A percentile compares a stretch with the other conserved stretches of the same genome.
These are phyloP conservation scores for Molanna angustata DNA, from an alignment of 2,888 invertebrate genomes.

Conservation along the genomic window DNA sequence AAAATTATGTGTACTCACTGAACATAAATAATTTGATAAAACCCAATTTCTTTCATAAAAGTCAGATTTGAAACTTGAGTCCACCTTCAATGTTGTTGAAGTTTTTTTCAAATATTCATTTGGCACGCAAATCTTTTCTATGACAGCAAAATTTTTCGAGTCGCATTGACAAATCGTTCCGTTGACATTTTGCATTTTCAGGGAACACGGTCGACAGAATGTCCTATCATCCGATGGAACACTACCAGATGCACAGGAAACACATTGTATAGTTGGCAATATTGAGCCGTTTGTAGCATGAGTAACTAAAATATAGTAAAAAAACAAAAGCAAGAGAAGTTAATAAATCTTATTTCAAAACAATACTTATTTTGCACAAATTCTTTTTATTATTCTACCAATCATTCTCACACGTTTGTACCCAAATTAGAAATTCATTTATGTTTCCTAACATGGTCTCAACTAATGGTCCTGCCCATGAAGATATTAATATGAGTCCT, in stretches of 20 bases:
- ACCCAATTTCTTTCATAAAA: constrained; percentile 39
- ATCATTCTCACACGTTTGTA: no score
- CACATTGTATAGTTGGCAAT: constrained; percentile 40
- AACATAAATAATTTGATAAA: constrained; percentile 44
- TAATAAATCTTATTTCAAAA: no score
- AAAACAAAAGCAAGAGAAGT: no score
- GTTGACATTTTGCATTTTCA: constrained; percentile 25
- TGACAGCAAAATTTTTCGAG: constrained; percentile 35
- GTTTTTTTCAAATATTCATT: constrained; percentile 41
- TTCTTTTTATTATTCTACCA: no score
- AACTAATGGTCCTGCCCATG: no score
- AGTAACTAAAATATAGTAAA: constrained; percentile 42
- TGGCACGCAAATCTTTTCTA: constrained; percentile 39
- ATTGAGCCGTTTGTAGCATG: constrained; percentile 41
- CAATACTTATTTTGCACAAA: constrained; percentile 8
- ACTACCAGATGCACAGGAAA: constrained; percentile 43
- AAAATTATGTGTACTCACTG: constrained; percentile 43
- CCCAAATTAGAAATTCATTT: no score
- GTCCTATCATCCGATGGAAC: constrained; percentile 41
- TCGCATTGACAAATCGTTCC: constrained; percentile 38
- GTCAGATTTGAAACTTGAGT: constrained; percentile 28
- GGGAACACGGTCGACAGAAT: constrained; percentile 43
- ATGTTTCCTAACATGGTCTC: no score
- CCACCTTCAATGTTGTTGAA: constrained; percentile 36
- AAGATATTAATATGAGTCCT: no score